A percentile compares a stretch with the other conserved stretches of the same genome.
These are phyloP conservation scores for Acanthisitta chloris DNA, from an alignment of 2,113 vertebrate genomes.

Conservation along the genomic window DNA sequence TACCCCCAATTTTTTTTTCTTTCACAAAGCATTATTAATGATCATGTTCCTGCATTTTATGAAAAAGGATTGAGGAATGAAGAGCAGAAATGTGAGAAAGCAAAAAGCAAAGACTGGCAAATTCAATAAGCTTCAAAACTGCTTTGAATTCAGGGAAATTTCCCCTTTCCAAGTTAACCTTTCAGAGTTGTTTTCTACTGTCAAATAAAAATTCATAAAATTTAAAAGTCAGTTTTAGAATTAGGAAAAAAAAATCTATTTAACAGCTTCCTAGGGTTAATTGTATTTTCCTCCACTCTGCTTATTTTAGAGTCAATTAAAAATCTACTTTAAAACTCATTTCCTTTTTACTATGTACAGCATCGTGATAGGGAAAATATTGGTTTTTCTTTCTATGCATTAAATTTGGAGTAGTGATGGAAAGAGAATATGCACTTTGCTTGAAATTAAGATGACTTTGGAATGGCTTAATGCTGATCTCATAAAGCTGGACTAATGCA, in stretches of 20 bases:
- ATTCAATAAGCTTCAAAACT: neutral
- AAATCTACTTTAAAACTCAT: neutral
- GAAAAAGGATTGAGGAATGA: neutral
- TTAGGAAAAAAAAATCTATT: neutral
- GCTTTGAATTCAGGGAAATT: neutral
- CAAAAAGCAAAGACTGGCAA: neutral
- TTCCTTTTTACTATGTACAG: neutral
- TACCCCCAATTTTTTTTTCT: neutral
- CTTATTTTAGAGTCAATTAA: neutral
- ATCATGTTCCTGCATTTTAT: neutral
- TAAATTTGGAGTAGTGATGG: neutral
- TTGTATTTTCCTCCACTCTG: neutral
- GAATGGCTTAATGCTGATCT: neutral
- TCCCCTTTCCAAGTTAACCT: neutral
- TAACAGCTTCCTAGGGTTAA: neutral
- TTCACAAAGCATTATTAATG: neutral
- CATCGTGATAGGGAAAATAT: neutral
- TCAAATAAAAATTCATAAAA: neutral
- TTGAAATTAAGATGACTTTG: neutral
- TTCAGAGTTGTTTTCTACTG: neutral
- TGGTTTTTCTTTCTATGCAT: neutral
- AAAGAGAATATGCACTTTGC: neutral
- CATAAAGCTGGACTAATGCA: neutral
- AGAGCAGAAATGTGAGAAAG: neutral
- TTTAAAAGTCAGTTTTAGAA: neutral